Percentiles rank a stretch among this genome's conserved stretches.
phyloP scores from a whole-genome alignment of 2,888 invertebrate genomes.

The Congeria kusceri region DNA sequence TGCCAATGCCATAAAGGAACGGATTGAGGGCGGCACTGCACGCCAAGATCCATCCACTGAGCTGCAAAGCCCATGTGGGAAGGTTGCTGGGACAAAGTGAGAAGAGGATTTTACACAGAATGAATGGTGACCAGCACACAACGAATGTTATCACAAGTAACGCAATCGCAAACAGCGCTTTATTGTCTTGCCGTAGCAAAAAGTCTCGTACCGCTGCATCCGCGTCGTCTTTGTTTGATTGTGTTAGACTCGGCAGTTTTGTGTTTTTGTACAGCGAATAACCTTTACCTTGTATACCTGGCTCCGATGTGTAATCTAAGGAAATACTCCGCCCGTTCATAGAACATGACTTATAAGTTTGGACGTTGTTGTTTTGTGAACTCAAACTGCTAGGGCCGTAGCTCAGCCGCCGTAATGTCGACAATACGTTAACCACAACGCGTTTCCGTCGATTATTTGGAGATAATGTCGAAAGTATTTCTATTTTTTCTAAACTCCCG shows the following conservation, averaged over 20 bases:
- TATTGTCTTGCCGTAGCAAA: slow-evolving; percentile 78
- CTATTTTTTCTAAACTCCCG: slow-evolving; percentile 28
- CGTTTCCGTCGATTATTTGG: background rate
- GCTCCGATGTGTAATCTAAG: no score
- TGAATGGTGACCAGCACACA: slow-evolving; percentile 78
- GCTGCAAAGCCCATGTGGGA: slow-evolving; percentile 61
- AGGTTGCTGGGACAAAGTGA: slow-evolving; percentile 60
- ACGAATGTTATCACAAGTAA: slow-evolving; percentile 75
- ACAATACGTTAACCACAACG: slow-evolving; percentile 21
- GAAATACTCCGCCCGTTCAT: no score
- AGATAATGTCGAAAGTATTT: slow-evolving; percentile 2
- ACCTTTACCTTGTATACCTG: no score
- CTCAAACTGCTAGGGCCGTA: slow-evolving; percentile 21
- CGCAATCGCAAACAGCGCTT: slow-evolving; percentile 75
- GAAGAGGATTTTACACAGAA: slow-evolving; percentile 67
- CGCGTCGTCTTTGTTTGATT: no score
- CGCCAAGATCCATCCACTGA: slow-evolving; percentile 74
- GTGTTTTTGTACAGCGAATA: no score
- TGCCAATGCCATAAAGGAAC: slow-evolving; percentile 78
- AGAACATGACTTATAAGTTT: no score
- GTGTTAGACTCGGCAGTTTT: no score
- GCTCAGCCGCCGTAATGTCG: slow-evolving; percentile 13
- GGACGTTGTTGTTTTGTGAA: no score
- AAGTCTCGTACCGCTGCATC: slow-evolving; percentile 78
- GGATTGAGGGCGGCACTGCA: slow-evolving; percentile 78